Evolutionary conservation across 2,113 vertebrate genomes (phyloP).

Genomic region (Prunella fulvescens): DNA sequence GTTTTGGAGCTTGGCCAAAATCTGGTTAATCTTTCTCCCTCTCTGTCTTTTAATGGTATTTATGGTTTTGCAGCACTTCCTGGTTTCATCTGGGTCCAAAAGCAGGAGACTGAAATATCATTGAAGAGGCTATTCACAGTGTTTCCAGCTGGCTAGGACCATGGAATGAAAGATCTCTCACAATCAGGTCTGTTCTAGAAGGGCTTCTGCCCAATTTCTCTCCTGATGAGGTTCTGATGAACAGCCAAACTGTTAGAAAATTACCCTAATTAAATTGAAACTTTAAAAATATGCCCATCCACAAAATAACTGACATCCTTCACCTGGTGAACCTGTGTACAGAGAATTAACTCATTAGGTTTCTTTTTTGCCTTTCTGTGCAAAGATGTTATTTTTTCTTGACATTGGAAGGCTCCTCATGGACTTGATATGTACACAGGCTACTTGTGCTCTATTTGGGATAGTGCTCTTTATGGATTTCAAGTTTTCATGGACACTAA

Average conservation of each 20-base stretch:
- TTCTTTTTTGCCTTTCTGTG: neutral
- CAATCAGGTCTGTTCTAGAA: slow-evolving; percentile 47
- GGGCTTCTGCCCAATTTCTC: slow-evolving; percentile 13
- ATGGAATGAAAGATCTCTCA: slow-evolving; percentile 26
- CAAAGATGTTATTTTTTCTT: neutral
- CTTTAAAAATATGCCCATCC: neutral
- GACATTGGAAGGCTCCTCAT: neutral
- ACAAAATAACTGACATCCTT: neutral
- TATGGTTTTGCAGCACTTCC: neutral
- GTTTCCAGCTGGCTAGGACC: slow-evolving; percentile 48
- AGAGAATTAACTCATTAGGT: neutral
- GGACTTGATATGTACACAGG: neutral
- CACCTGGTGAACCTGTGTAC: neutral
- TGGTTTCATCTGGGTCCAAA: slow-evolving; percentile 49
- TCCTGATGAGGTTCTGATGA: slow-evolving; percentile 13
- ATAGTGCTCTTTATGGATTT: neutral
- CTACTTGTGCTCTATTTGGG: neutral
- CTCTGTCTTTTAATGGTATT: slow-evolving; percentile 37
- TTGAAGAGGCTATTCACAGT: slow-evolving; percentile 43
- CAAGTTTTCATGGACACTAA: neutral
- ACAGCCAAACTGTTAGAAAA: slow-evolving; percentile 26
- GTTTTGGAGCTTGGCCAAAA: slow-evolving; percentile 34
- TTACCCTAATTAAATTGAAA: neutral
- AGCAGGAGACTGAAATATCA: slow-evolving; percentile 50
- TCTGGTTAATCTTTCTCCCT: slow-evolving; percentile 56